Base-by-base conservation (phyloP, 2,797 vertebrate genomes). In the Harpia harpyja region DNA sequence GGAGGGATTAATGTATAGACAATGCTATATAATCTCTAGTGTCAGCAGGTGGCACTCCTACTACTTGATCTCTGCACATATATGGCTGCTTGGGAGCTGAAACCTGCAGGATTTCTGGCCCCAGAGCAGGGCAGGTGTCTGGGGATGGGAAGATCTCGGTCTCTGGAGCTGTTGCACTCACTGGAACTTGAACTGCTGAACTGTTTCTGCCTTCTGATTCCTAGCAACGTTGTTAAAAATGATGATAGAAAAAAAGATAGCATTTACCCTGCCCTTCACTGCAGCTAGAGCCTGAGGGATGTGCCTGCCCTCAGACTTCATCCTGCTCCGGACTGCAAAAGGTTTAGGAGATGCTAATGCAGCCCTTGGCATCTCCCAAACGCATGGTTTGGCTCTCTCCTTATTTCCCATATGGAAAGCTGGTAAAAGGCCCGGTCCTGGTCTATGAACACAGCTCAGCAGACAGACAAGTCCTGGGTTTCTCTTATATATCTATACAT, bases 401-500 rank as follows among this genome's bases (percentile, higher is more conserved):
- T 69, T 30, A 19, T 61, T 69, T 35, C 59, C 68, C 32, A 33
- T 9, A 33, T 14, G 41, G 44, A 35, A 72, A 68, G 39, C 49
- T 69, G 46, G 24, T 72, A 68, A 21, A 60, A 82, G 25, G 39
- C 64, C 56, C 7, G 10, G 35, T 33, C 9, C 51, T 15, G 21
- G 13, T n/a, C 59, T 61, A 5, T 11, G 53, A 65, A 27, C 0
- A 1, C 0, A 1, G 32, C 24, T 85, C 53, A 60, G 72, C 46
- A 72, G 35, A 12, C 21, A 65, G 64, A 67, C 7, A 4, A 51
- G 43, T 23, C 30, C 48, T 61, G 48, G 14, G 25, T 56, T 72
- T 77, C 46, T 60, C 21, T 23, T 24, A 4, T 14, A 12, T 16
- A 11, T 33, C 15, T 56, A 9, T 57, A 44, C 1, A 1, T 63